Base-by-base conservation (phyloP, 2,113 vertebrate genomes). In the Lasiurus cinereus region DNA sequence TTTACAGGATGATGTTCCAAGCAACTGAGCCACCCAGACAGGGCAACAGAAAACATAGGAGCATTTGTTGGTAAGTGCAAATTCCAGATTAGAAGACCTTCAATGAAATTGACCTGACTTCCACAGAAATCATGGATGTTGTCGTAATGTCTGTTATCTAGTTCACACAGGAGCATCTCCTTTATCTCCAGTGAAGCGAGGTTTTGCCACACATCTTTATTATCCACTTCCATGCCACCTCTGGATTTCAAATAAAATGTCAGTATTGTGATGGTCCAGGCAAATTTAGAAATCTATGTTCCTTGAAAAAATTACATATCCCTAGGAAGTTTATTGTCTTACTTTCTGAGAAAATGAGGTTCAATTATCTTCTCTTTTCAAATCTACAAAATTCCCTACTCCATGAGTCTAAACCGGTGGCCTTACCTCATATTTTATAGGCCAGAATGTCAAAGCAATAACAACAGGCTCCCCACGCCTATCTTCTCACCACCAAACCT, bases 201-300 rank as follows among this genome's bases (percentile, higher is more conserved):
- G 39, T 82, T 84, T 85, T 62, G 76, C 84, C 64, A 56, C 29
- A 88, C 14, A 50, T 72, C 27, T 77, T 93, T 64, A 56, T 36
- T 50, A 80, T 66, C 24, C 8, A 62, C 22, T 93, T 85, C n/a
- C 39, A 93, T 77, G 52, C 39, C 56, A 48, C 8, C 64, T 88
- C 69, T 85, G 67, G 56, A 89, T 93, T 91, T 94, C 73, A 80
- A 91, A 70, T 83, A 84, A 73, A 29, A 50, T 66, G 48, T 14
- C 54, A 48, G 66, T 83, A 73, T 64, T 52, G 52, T 59, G 46
- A 94, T 76, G 13, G 13, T 83, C 31, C 89, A 88, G 52, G 10
- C 33, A 85, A 29, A 76, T 83, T 76, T 67, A 46, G 79, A 79
- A 92, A 56, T 67, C 33, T 64, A 48, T 82, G 88, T 80, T 88